A percentile compares a stretch with the other conserved stretches of the same genome.
Conservation (phyloP, 1,140 invertebrate species). For the Colletes gigas region DNA sequence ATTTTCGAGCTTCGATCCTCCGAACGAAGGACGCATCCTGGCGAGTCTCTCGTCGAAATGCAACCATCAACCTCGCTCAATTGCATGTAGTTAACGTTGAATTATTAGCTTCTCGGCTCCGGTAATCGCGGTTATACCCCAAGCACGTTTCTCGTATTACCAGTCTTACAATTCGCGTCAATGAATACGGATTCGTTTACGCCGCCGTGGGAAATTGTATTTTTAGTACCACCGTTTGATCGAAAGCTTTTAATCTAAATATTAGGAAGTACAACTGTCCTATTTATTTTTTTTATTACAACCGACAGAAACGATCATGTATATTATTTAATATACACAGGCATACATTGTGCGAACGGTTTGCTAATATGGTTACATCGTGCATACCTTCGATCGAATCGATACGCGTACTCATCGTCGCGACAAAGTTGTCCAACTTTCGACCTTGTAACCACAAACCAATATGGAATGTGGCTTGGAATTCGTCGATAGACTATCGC, state of each 20-base stretch:
- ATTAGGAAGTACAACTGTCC: too few species aligned
- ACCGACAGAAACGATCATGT: slow-evolving; percentile 25
- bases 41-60: slow-evolving; percentile 12
- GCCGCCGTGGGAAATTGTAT: neutral
- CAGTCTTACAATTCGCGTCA: neutral
- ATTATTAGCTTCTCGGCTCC: slow-evolving; percentile 42
- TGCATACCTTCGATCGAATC: slow-evolving; percentile 24
- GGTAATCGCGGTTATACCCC: neutral
- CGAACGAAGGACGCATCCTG: neutral
- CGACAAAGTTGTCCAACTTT: slow-evolving; percentile 42
- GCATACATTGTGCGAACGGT: neutral
- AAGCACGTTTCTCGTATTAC: slow-evolving; percentile 16
- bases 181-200: neutral
- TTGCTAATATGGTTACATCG: slow-evolving; percentile 31
- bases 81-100: slow-evolving; percentile 44
- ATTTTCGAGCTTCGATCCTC: neutral
- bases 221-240: neutral
- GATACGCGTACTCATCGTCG: slow-evolving; percentile 38
- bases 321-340: slow-evolving; percentile 33
- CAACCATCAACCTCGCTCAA: slow-evolving; percentile 23
- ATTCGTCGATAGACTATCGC: slow-evolving; percentile 13
- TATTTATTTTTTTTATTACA: too few species aligned
- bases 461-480: slow-evolving; percentile 36
- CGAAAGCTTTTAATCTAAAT: too few species aligned
- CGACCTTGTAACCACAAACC: slow-evolving; percentile 37